A percentile compares a stretch with the other conserved stretches of the same genome.
These are phyloP conservation scores for Pseudolaguvia tuberculata DNA, from an alignment of 2,113 vertebrate species.

Conservation along the genomic window DNA sequence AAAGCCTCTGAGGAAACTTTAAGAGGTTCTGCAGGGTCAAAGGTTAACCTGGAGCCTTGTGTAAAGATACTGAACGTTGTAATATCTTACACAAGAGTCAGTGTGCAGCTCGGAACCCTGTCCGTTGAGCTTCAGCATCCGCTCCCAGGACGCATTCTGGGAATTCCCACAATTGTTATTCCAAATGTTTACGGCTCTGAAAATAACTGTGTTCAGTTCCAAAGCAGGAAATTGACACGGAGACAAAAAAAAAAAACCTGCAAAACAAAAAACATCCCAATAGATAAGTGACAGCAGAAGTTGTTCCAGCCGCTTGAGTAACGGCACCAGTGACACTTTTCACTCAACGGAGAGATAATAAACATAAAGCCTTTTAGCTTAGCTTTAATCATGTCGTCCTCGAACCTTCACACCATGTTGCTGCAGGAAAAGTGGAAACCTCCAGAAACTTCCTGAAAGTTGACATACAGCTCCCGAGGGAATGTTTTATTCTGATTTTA, in stretches of 20 bases:
- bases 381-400: neutral
- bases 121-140: neutral
- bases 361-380: neutral
- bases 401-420: neutral
- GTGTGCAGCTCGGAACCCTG: neutral
- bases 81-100: no score
- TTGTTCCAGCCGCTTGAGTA: neutral
- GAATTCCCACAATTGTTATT: slow-evolving; percentile 49
- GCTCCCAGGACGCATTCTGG: slow-evolving; percentile 18
- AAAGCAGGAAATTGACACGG: slow-evolving; percentile 35
- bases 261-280: neutral
- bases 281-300: slow-evolving; percentile 2
- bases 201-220: slow-evolving; percentile 38
- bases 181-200: slow-evolving; percentile 3
- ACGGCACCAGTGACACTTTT: neutral
- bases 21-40: no score
- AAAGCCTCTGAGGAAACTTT: no score
- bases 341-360: neutral
- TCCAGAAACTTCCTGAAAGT: neutral
- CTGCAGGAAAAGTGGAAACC: neutral
- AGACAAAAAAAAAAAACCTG: neutral
- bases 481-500: slow-evolving; percentile 33
- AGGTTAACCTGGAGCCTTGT: no score
- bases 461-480: neutral
- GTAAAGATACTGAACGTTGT: no score